These are phyloP conservation scores for Anser cygnoides DNA, from an alignment of 2,113 vertebrate species.

Conservation along the genomic window DNA sequence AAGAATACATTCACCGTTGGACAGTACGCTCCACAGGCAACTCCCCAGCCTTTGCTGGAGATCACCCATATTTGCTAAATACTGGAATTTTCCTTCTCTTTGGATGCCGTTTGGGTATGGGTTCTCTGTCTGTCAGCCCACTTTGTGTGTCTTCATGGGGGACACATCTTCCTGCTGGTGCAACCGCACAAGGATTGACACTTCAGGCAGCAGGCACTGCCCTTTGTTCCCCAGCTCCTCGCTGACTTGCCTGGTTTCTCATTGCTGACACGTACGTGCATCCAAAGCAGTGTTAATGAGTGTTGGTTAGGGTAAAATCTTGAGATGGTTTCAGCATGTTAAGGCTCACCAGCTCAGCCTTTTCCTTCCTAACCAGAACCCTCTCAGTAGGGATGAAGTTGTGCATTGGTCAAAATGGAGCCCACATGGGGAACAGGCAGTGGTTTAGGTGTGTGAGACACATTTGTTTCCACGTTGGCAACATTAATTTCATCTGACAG, in stretches of 20 bases:
- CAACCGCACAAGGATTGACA: not conserved
- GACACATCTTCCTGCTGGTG: not conserved
- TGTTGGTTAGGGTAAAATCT: not conserved
- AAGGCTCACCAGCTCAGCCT: not conserved
- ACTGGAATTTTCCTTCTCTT: not conserved
- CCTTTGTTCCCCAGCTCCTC: not conserved
- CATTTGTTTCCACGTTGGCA: not conserved
- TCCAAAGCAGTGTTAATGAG: not conserved
- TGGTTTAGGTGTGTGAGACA: not conserved
- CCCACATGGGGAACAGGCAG: rapidly evolving
- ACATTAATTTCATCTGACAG: not conserved
- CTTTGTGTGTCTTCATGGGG: not conserved
- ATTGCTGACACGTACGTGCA: rapidly evolving
- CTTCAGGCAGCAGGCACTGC: not conserved
- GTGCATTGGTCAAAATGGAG: not conserved
- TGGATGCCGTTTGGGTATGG: not conserved
- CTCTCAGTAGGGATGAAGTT: not conserved
- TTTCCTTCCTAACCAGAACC: not conserved
- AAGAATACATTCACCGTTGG: not conserved
- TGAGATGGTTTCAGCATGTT: not conserved
- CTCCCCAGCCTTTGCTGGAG: not conserved
- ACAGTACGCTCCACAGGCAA: not conserved
- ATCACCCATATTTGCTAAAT: not conserved
- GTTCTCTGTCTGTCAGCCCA: not conserved
- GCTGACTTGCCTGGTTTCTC: not conserved